Conservation (phyloP, 2,888 invertebrate genomes). For the Chromoteleia sp. region DNA sequence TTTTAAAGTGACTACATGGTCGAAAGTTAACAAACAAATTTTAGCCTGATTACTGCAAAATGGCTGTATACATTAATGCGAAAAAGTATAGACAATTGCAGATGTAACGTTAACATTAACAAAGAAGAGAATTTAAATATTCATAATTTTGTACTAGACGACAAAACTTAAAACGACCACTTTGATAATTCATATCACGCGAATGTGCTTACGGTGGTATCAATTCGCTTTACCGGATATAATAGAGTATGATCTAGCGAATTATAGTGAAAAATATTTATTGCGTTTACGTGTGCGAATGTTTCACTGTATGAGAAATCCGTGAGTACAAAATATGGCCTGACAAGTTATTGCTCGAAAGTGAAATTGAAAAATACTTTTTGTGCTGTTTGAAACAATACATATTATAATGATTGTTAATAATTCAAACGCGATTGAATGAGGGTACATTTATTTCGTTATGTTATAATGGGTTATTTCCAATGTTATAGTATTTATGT, state of each 20-base stretch:
- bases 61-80: constrained; percentile 35
- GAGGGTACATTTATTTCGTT: constrained; percentile 16
- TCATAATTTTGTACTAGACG: constrained; percentile 74
- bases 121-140: constrained; percentile 53
- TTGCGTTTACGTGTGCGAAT: constrained; percentile 49
- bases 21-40: constrained; percentile 48
- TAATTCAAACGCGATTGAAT: constrained; percentile 27
- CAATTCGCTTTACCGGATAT: constrained; percentile 51
- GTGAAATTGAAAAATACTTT: constrained; percentile 36
- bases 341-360: constrained; percentile 54
- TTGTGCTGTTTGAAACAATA: constrained; percentile 31
- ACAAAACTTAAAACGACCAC: constrained; percentile 68
- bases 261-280: constrained; percentile 41
- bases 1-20: constrained; percentile 51
- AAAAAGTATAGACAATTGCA: constrained; percentile 18
- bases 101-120: constrained; percentile 34
- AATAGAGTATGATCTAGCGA: constrained; percentile 43
- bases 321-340: constrained; percentile 63
- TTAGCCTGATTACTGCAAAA: constrained; percentile 46
- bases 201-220: constrained; percentile 62
- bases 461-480: too few species aligned
- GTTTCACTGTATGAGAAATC: constrained; percentile 38
- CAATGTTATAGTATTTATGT: too few species aligned
- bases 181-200: constrained; percentile 74
- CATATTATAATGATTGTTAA: neutral